Conservation (phyloP, 2,113 vertebrate species). For the Zosterops lateralis region DNA sequence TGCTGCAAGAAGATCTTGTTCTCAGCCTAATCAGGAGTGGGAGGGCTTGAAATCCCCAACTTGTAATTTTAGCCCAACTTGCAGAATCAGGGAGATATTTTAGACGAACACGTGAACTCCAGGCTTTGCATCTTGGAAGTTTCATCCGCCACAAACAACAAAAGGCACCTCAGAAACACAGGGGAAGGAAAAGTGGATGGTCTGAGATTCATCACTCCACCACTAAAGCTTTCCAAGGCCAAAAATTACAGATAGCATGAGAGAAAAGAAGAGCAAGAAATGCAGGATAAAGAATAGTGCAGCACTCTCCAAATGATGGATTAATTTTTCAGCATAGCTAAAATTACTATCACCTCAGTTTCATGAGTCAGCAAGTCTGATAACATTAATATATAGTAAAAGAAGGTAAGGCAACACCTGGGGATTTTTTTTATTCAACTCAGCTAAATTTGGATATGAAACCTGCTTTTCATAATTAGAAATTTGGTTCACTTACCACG, state of each 20-base stretch:
- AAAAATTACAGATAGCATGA: background rate
- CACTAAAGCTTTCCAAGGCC: background rate
- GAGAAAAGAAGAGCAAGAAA: background rate
- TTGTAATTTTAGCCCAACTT: slow-evolving; percentile 7
- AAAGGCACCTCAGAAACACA: background rate
- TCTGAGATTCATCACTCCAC: background rate
- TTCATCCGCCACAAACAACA: background rate
- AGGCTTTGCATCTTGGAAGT: background rate
- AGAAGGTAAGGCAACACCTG: background rate
- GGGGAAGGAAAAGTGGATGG: background rate
- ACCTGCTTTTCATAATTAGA: slow-evolving; percentile 20
- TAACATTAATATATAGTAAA: slow-evolving; percentile 13
- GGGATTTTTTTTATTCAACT: background rate
- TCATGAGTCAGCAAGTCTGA: slow-evolving; percentile 44
- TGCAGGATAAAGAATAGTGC: background rate
- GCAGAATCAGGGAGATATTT: background rate
- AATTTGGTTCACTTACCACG: background rate
- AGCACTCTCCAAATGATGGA: background rate
- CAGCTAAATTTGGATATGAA: slow-evolving; percentile 34
- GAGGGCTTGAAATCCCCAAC: slow-evolving; percentile 28
- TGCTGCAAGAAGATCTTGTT: background rate
- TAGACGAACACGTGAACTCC: background rate
- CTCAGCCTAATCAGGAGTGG: slow-evolving; percentile 32
- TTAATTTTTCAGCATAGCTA: slow-evolving; percentile 40
- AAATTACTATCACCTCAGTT: slow-evolving; percentile 4